These are phyloP conservation scores for Rhagophthalmus giganteus DNA, from an alignment of 2,888 invertebrate genomes.

Conservation along the genomic window DNA sequence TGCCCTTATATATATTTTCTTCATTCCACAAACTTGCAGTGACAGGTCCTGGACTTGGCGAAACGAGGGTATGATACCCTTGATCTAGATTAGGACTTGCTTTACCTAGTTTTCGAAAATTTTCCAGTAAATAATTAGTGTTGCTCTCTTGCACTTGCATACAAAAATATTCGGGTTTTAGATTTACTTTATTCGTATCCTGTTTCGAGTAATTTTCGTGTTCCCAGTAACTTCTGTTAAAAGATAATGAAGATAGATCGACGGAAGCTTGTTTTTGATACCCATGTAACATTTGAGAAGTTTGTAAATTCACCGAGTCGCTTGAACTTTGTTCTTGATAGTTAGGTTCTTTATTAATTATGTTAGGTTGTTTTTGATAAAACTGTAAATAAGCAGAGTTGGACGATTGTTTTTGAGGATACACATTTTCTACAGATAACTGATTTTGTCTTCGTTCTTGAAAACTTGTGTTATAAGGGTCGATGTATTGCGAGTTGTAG, in stretches of 20 bases:
- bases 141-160: constrained; percentile 33
- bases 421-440: constrained; percentile 32
- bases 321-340: constrained; percentile 30
- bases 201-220: constrained; percentile 46
- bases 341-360: constrained; percentile 38
- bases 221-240: constrained; percentile 53
- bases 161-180: constrained; percentile 43
- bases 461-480: constrained; percentile 34
- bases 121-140: constrained; percentile 52
- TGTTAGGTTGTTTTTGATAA: constrained; percentile 42
- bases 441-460: constrained; percentile 28
- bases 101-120: constrained; percentile 55
- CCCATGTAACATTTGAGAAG: constrained; percentile 26
- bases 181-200: constrained; percentile 39
- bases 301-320: constrained; percentile 23
- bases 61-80: constrained; percentile 78
- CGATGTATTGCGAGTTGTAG: constrained; percentile 39
- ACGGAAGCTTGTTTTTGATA: constrained; percentile 48
- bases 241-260: constrained; percentile 51
- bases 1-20: constrained; percentile 48
- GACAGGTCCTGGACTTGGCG: constrained; percentile 59
- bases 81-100: constrained; percentile 74
- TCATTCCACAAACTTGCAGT: constrained; percentile 53
- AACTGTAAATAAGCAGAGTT: constrained; percentile 41
- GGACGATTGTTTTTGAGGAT: constrained; percentile 32